Evolutionary conservation across 1,140 invertebrate genomes (phyloP), one percentile per base, ranked within the genome.

Genomic region (Lamellibrachia luymesi): DNA sequence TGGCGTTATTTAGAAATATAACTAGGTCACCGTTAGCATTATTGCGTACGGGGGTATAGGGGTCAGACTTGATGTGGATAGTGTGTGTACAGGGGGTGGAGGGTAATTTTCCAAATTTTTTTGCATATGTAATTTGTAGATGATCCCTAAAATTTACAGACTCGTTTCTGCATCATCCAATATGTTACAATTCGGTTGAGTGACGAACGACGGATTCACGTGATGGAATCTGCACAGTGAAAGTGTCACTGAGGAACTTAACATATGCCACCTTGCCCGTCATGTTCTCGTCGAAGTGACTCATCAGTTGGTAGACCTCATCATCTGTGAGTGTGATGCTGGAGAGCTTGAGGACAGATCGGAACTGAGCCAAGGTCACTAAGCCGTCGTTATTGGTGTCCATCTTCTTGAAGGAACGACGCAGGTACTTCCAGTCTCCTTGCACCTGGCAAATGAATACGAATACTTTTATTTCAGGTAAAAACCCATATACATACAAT

Each of bases 351-450:
- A 96, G 94, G 7, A 96, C 96, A 1, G 95, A 95, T 4, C 95
- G 94, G 95, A 96, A 96, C 92, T 96, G 95, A 17, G 95, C 95
- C 0, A 96, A 94, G 17, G 95, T 95, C 50, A 96, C 93, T 92
- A 95, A 95, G 10, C 96, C 96, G 7, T 94, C 94, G 90, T 95
- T 96, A 25, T 90, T 94, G 22, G 93, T 94, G 92, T 96, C 96
- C 50, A 96, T 91, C 93, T 96, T 96, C 93, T 95, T 95, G 94
- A 96, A 96, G 0, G 96, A 95, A 56, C 95, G 94, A n/a, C 95
- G 94, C 1, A 96, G 94, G 92, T 95, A 95, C 94, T 96, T 96
- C 96, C 96, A 96, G 91, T 96, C 96, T 64, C 95, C 95, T 17
- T 95, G 94, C 50, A 96, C 91, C 96, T 96, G 94, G 38, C 94